A percentile compares a stretch with the other conserved stretches of the same genome.
Conservation (phyloP, 2,888 invertebrate genomes). For the Lycocerus yunnanus region DNA sequence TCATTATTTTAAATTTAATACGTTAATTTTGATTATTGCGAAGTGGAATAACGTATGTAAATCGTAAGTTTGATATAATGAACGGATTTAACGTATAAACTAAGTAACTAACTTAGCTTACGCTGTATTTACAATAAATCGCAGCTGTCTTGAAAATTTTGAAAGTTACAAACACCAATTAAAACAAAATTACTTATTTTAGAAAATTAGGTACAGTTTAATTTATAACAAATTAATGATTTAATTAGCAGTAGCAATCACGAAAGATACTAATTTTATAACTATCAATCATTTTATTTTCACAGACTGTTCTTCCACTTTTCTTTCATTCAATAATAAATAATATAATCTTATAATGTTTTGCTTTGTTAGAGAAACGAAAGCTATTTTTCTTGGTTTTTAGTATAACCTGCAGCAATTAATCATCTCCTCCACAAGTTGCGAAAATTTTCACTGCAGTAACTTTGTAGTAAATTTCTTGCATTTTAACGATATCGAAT, state of each 20-base stretch:
- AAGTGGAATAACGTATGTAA: background rate
- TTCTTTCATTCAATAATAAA: conserved; percentile 4
- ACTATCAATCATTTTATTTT: conserved; percentile 12
- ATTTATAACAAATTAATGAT: background rate
- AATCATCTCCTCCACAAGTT: conserved; percentile 5
- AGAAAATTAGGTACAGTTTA: background rate
- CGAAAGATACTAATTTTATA: conserved; percentile 13
- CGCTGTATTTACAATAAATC: background rate
- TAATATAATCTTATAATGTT: background rate
- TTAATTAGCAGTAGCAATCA: conserved; percentile 1
- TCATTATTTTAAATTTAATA: background rate
- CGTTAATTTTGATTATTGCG: background rate
- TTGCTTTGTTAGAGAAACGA: background rate
- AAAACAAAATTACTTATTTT: background rate
- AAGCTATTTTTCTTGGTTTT: conserved; percentile 8
- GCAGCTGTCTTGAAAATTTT: background rate
- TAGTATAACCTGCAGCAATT: conserved; percentile 17
- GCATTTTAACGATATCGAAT: background rate
- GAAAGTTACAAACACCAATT: background rate
- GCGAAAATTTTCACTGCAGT: conserved; percentile 6
- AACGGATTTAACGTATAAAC: background rate
- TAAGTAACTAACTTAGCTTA: background rate
- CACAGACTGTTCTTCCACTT: background rate
- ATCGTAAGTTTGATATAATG: background rate
- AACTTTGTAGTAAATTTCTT: conserved; percentile 1